Evolutionary conservation across 2,797 vertebrate species (phyloP), one percentile per base, ranked within the genome.

Genomic region (Eulemur albifrons): DNA sequence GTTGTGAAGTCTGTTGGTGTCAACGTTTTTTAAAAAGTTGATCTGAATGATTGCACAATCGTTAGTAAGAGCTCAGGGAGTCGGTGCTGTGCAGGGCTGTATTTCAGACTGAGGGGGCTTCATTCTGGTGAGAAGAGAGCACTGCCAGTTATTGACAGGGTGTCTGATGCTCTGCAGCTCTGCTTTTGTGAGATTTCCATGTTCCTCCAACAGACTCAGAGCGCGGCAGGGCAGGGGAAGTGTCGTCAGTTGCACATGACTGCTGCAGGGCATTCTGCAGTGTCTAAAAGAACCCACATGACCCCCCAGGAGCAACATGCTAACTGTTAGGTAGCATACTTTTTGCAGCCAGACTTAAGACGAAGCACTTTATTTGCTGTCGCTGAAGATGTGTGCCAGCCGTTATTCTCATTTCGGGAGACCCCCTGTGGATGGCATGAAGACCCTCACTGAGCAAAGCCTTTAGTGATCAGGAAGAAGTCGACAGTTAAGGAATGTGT

Each of bases 361-460:
- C 23, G 3, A 4, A 57, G 54, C 54, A 57, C 54, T 57, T 57
- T 57, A 57, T 57, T 57, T 57, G 54, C 54, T 57, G 20, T 23
- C 54, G 84, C 92, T 95, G 95, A 97, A 97, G 96, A 87, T 97
- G 94, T 84, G 4, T 98, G 96, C 97, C 98, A 98, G 97, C 97
- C 98, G 98, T 88, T 97, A 13, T 85, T 82, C 97, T 98, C 97
- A 95, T 98, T 98, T 98, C 97, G 93, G 85, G 94, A 90, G 97
- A 96, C 96, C 97, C 97, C 96, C 80, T 96, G 97, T 97, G 96
- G 97, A 97, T 95, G 65, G 97, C 94, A n/a, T 94, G 98, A 97
- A 96, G 97, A 98, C 97, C 91, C 94, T 59, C 90, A 1, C 57
- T 96, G 97, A 98, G 98, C 98, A 98, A 98, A 98, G 97, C 95